A percentile compares a stretch with the other conserved stretches of the same genome.
Evolutionary conservation across 2,113 vertebrate genomes (phyloP).

Genomic region (Brachyistius frenatus): DNA sequence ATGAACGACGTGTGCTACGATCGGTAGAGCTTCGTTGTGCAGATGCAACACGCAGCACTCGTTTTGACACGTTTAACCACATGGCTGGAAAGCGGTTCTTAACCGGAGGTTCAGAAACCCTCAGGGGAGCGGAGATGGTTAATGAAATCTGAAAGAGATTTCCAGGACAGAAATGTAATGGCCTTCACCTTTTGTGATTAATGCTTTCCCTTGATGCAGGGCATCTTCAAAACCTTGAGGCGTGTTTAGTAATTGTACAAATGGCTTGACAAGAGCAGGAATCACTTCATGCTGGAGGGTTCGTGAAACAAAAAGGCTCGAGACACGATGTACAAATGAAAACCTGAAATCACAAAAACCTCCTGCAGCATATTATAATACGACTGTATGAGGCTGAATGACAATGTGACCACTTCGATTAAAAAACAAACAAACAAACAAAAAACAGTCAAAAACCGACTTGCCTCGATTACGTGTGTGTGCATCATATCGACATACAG

Average conservation of each 20-base stretch:
- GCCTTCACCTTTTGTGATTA: not conserved
- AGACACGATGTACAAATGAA: not conserved
- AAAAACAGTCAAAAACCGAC: no score
- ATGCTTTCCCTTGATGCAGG: not conserved
- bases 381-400: no score
- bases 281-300: not conserved
- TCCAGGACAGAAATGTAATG: not conserved
- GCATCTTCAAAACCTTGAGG: not conserved
- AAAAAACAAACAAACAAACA: no score
- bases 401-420: no score
- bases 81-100: not conserved
- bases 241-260: not conserved
- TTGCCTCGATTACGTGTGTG: no score
- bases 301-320: not conserved
- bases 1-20: not conserved
- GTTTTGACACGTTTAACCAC: slow-evolving; percentile 29
- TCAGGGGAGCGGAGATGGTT: not conserved
- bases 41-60: slow-evolving; percentile 15
- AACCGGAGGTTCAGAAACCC: not conserved
- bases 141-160: not conserved
- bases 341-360: not conserved
- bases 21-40: not conserved
- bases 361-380: no score
- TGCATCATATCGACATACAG: no score
- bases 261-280: not conserved